Percentiles rank a stretch among this genome's conserved stretches.
phyloP scores from a whole-genome alignment of 2,797 vertebrate genomes.

The Bradypodion ventrale region DNA sequence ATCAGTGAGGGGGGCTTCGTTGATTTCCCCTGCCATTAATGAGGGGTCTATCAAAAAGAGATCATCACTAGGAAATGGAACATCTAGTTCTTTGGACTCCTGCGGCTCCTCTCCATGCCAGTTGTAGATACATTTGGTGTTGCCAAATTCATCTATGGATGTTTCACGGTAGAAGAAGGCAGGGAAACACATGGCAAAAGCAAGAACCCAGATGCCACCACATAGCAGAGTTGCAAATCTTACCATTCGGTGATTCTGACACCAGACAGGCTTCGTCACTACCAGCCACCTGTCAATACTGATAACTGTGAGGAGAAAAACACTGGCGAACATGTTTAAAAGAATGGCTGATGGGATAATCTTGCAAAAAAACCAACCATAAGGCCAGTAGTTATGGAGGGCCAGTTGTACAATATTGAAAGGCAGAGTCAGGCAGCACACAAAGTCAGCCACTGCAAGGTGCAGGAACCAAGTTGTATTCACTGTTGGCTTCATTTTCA shows the following conservation, averaged over 20 bases:
- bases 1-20: not conserved
- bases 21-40: not conserved
- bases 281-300: conserved; percentile 80
- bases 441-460: conserved; percentile 80
- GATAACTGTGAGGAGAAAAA: conserved; percentile 78
- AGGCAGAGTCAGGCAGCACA: conserved; percentile 80
- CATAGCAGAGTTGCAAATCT: conserved; percentile 54
- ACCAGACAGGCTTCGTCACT: conserved; percentile 81
- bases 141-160: fast-evolving
- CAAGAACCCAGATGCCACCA: conserved; percentile 74
- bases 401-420: conserved; percentile 74
- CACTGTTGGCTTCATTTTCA: conserved; percentile 81
- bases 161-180: conserved; percentile 71
- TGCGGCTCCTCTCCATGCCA: not conserved
- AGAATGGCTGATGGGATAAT: conserved; percentile 75
- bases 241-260: conserved; percentile 79
- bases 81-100: not conserved
- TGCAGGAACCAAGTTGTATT: conserved; percentile 83
- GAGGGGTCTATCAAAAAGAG: not conserved
- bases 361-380: conserved; percentile 79
- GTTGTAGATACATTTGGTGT: conserved; percentile 58
- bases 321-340: conserved; percentile 85
- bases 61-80: not conserved
- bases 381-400: conserved; percentile 75
- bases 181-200: conserved; percentile 78